These are phyloP conservation scores for Volucella inflata DNA, from an alignment of 2,888 invertebrate species.

Conservation along the genomic window DNA sequence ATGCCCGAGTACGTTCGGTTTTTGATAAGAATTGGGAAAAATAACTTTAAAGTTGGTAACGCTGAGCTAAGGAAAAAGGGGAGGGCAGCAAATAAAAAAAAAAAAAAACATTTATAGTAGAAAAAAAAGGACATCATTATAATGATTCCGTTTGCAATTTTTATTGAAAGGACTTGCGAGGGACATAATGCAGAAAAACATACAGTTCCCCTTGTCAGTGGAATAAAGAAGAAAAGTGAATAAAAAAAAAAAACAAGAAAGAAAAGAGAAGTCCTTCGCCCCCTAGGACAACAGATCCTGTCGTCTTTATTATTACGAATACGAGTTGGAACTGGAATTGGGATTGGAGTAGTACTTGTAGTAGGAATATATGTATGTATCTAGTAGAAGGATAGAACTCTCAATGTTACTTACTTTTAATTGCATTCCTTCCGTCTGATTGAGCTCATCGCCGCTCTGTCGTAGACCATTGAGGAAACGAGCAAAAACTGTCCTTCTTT, in stretches of 20 bases:
- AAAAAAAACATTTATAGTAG: conserved; percentile 24
- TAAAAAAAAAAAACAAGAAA: conserved; percentile 6
- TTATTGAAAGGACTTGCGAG: conserved; percentile 61
- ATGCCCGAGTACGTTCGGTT: no score
- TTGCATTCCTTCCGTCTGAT: conserved; percentile 83
- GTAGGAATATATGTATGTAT: conserved; percentile 45
- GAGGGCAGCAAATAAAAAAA: not conserved
- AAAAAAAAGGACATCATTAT: conserved; percentile 72
- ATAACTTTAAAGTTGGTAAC: no score
- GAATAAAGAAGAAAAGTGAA: conserved; percentile 18
- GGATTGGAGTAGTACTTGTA: no score
- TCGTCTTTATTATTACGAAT: conserved; percentile 69
- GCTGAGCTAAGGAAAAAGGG: no score
- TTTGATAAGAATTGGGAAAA: no score
- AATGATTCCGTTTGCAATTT: conserved; percentile 75
- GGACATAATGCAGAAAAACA: conserved; percentile 14
- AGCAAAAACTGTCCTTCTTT: conserved; percentile 83
- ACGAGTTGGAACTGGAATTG: not conserved
- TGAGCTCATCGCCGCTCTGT: conserved; percentile 82
- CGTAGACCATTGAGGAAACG: conserved; percentile 83
- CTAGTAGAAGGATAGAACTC: conserved; percentile 65
- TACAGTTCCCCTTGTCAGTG: not conserved
- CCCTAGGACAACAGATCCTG: conserved; percentile 64
- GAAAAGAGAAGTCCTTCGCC: conserved; percentile 39
- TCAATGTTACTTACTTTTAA: conserved; percentile 81